phyloP scores from a whole-genome alignment of 2,797 vertebrate species.

The Gallinago solitaria region DNA sequence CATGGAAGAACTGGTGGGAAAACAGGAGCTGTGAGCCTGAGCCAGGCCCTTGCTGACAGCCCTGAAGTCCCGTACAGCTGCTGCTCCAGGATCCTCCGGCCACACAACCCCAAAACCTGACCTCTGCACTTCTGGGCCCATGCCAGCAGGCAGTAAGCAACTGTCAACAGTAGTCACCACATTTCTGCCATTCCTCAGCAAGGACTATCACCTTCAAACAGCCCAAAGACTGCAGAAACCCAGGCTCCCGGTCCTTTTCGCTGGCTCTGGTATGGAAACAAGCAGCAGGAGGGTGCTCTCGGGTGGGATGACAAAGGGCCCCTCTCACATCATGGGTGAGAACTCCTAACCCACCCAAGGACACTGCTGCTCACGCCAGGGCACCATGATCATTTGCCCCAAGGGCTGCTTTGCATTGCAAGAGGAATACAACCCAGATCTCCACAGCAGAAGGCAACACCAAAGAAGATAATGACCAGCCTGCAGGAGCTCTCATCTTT shows the following conservation, averaged over 20 bases:
- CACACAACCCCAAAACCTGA: not conserved
- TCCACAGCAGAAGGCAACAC: not conserved
- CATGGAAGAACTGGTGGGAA: not conserved
- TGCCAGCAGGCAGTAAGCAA: not conserved
- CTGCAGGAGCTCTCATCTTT: not conserved
- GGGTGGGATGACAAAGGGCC: not conserved
- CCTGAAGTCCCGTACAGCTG: not conserved
- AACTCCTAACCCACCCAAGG: not conserved
- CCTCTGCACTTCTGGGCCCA: not conserved
- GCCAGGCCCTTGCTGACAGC: not conserved
- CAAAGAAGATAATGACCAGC: not conserved
- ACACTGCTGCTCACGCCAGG: not conserved
- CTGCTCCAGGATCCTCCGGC: not conserved
- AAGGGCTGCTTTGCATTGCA: not conserved
- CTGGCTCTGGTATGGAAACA: not conserved
- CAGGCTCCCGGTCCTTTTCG: not conserved
- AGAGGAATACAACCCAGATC: not conserved
- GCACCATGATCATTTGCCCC: not conserved
- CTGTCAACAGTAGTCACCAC: not conserved
- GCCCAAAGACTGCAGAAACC: not conserved
- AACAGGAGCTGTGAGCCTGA: not conserved
- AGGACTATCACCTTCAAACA: not conserved
- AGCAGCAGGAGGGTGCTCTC: not conserved
- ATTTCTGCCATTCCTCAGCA: conserved; percentile 25
- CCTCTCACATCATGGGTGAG: rapidly evolving